phyloP scores from a whole-genome alignment of 2,888 invertebrate genomes.

The Idaea straminata region DNA sequence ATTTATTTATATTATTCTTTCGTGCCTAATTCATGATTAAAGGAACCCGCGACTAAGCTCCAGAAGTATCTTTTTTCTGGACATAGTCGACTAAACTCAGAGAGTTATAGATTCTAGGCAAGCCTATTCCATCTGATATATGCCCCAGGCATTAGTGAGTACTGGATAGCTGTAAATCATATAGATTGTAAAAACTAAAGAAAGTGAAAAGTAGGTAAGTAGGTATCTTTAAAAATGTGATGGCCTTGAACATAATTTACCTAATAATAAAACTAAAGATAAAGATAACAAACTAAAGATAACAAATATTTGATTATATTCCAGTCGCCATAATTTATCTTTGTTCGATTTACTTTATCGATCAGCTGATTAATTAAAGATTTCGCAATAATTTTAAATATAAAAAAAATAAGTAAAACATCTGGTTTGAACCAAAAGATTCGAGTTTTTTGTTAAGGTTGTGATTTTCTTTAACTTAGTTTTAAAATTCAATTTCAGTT shows the following conservation, averaged over 20 bases:
- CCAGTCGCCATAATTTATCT: neutral
- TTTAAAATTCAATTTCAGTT: no score
- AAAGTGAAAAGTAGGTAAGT: conserved; percentile 3
- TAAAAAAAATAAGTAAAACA: neutral
- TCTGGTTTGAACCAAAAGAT: neutral
- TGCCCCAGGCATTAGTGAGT: no score
- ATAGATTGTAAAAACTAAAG: neutral
- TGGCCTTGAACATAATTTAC: conserved; percentile 6
- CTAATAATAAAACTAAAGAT: conserved; percentile 3
- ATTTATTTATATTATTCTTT: no score
- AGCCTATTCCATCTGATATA: no score
- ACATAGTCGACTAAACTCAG: no score
- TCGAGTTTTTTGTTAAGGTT: neutral
- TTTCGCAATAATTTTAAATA: neutral
- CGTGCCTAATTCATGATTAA: no score
- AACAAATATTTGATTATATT: neutral
- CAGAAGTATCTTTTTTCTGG: no score
- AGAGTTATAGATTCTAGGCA: no score
- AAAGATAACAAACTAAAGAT: neutral
- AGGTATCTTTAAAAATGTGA: neutral
- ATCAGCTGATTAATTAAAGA: neutral
- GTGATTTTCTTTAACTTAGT: no score
- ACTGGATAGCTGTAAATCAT: no score
- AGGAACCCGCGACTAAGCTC: no score
- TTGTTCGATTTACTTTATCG: neutral